These are phyloP conservation scores for Sussaba pulchella DNA, from an alignment of 2,888 invertebrate species.

Conservation along the genomic window DNA sequence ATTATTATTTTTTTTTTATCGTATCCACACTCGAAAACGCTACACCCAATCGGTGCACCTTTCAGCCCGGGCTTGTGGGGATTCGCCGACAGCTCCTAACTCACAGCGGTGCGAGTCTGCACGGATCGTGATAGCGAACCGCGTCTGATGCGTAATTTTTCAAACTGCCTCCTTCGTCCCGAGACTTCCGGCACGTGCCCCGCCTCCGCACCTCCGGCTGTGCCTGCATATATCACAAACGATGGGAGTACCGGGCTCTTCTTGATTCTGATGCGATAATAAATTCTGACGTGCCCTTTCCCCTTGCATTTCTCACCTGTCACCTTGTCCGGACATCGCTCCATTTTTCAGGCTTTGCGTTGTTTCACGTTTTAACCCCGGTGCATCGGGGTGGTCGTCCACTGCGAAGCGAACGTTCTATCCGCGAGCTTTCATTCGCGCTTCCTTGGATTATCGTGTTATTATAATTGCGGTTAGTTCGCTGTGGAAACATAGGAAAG, in stretches of 20 bases:
- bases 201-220: conserved; percentile 66
- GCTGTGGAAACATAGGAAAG: not conserved
- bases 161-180: conserved; percentile 59
- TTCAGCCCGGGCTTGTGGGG: not conserved
- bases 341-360: conserved; percentile 17
- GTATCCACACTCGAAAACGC: conserved; percentile 2
- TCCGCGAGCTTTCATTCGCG: conserved; percentile 6
- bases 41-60: not conserved
- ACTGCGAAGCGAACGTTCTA: conserved; percentile 35
- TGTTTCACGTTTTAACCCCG: conserved; percentile 13
- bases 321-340: conserved; percentile 43
- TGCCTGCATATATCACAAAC: conserved; percentile 56
- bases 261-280: conserved; percentile 63
- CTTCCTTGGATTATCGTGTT: conserved; percentile 12
- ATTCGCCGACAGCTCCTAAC: conserved; percentile 59
- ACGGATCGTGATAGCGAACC: conserved; percentile 56
- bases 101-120: conserved; percentile 39
- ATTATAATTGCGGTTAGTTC: conserved; percentile 29
- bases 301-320: conserved; percentile 56
- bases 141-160: conserved; percentile 64
- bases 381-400: conserved; percentile 55
- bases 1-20: too few relatives aligned
- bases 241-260: conserved; percentile 51
- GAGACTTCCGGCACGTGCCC: conserved; percentile 68
- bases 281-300: conserved; percentile 67